Evolutionary conservation across 2,888 invertebrate genomes (phyloP).

Genomic region (Phymatocera aterrima): DNA sequence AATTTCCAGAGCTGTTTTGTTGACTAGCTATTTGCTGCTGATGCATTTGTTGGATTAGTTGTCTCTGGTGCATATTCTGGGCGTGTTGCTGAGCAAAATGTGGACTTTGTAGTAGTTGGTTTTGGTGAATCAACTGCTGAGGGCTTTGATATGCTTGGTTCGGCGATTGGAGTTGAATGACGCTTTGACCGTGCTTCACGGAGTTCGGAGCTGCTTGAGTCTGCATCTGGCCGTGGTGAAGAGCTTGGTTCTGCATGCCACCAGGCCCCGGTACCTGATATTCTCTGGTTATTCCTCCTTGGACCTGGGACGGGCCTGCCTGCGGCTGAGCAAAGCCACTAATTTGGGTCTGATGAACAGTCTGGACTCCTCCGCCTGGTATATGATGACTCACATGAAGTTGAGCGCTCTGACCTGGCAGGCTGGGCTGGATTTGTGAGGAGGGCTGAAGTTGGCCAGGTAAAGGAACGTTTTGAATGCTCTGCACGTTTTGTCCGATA

Average conservation of each 20-base stretch:
- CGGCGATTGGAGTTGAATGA: slow-evolving; percentile 61
- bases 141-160: slow-evolving; percentile 65
- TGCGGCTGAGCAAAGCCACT: slow-evolving; percentile 63
- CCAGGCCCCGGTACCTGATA: slow-evolving; percentile 64
- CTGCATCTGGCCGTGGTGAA: slow-evolving; percentile 64
- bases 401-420: slow-evolving; percentile 70
- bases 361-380: slow-evolving; percentile 69
- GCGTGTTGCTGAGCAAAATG: slow-evolving; percentile 70
- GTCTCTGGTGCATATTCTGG: slow-evolving; percentile 70
- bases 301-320: slow-evolving; percentile 60
- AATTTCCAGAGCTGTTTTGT: slow-evolving; percentile 55
- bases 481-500: slow-evolving; percentile 45
- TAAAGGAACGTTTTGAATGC: slow-evolving; percentile 65
- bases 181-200: slow-evolving; percentile 63
- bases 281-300: slow-evolving; percentile 61
- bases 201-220: slow-evolving; percentile 56
- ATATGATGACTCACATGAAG: slow-evolving; percentile 71
- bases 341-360: slow-evolving; percentile 71
- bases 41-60: slow-evolving; percentile 73
- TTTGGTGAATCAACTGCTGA: slow-evolving; percentile 67
- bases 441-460: slow-evolving; percentile 69
- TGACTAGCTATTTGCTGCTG: slow-evolving; percentile 71
- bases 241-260: slow-evolving; percentile 60
- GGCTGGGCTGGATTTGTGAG: slow-evolving; percentile 65
- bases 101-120: slow-evolving; percentile 67